Evolutionary conservation across 2,113 vertebrate species (phyloP).

Genomic region (Calyptommatus sinebrachiatus): DNA sequence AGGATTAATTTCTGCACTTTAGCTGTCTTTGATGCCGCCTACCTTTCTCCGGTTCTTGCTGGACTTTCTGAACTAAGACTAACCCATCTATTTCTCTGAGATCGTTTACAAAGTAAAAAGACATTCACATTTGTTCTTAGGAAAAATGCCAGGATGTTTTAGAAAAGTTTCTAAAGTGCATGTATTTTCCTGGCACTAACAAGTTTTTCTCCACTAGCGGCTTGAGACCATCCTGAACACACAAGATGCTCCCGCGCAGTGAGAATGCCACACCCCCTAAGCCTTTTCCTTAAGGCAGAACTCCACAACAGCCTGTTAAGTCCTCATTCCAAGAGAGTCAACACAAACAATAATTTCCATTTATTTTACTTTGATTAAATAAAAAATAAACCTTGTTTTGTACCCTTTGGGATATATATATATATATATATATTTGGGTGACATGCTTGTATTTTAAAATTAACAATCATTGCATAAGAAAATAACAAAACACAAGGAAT

Average conservation of each 20-base stretch:
- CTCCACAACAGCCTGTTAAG: constrained; percentile 26
- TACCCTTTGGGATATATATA: constrained; percentile 57
- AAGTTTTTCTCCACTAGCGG: constrained; percentile 45
- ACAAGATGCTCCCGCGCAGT: constrained; percentile 26
- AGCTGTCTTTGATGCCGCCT: too few species aligned
- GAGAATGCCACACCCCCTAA: constrained; percentile 27
- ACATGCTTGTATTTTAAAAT: constrained; percentile 48
- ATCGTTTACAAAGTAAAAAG: too few species aligned
- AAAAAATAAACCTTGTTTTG: constrained; percentile 49
- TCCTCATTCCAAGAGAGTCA: neutral
- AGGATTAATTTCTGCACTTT: too few species aligned
- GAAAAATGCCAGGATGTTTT: neutral
- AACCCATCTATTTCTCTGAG: too few species aligned
- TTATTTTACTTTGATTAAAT: constrained; percentile 70
- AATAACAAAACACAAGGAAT: constrained; percentile 43
- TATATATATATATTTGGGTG: constrained; percentile 22
- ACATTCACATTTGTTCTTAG: neutral
- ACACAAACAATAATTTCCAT: constrained; percentile 16
- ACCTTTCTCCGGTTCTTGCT: too few species aligned
- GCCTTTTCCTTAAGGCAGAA: constrained; percentile 35
- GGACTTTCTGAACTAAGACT: too few species aligned
- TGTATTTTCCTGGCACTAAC: neutral
- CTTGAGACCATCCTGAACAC: constrained; percentile 47
- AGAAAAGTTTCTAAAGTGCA: neutral
- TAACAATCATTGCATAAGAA: constrained; percentile 54